Evolutionary conservation across 2,888 invertebrate species (phyloP).

Genomic region (Mactromeris polynyma): DNA sequence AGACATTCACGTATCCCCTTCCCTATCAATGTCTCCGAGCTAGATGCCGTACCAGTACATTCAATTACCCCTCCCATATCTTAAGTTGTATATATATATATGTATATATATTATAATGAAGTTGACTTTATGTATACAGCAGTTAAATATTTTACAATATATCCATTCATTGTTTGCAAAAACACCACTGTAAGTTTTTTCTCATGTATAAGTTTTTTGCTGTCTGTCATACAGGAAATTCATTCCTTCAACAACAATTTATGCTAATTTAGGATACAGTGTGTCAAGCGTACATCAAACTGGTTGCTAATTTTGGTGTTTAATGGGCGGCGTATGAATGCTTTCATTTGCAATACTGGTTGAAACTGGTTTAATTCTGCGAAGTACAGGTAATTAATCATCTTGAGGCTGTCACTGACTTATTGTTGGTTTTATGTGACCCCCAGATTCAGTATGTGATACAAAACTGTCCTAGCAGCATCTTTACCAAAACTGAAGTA

Average conservation of each 20-base stretch:
- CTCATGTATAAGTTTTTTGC: background rate
- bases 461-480: too few relatives aligned
- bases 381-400: background rate
- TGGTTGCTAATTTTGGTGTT: slow-evolving; percentile 20
- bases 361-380: background rate
- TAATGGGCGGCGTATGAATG: slow-evolving; percentile 3
- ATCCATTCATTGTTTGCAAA: background rate
- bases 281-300: slow-evolving; percentile 32
- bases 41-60: too few relatives aligned
- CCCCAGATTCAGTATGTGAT: too few relatives aligned
- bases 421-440: background rate
- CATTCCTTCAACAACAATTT: slow-evolving; percentile 5
- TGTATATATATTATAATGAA: too few relatives aligned
- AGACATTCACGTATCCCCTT: too few relatives aligned
- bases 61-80: too few relatives aligned
- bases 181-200: background rate
- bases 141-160: background rate
- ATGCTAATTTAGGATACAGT: slow-evolving; percentile 7
- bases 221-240: slow-evolving; percentile 11
- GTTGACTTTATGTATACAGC: too few relatives aligned
- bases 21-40: too few relatives aligned
- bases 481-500: too few relatives aligned
- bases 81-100: too few relatives aligned
- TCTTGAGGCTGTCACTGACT: background rate
- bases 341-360: background rate